Percentiles rank a stretch among this genome's conserved stretches.
Evolutionary conservation across 2,113 vertebrate genomes (phyloP).

Genomic region (Oreochromis spilurus): DNA sequence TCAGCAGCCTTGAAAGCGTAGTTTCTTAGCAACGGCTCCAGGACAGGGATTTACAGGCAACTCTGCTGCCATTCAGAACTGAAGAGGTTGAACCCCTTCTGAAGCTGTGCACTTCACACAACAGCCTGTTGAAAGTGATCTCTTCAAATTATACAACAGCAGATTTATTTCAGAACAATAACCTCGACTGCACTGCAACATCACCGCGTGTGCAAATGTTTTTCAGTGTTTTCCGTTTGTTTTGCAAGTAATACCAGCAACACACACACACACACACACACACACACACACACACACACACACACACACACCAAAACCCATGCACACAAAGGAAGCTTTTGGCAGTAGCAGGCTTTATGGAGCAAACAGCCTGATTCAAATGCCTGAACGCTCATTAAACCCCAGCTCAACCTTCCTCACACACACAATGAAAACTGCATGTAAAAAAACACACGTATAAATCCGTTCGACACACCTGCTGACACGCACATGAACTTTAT

Average conservation of each 20-base stretch:
- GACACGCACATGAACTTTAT: background rate
- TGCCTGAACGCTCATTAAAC: slow-evolving; percentile 29
- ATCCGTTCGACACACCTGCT: background rate
- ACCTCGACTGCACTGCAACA: background rate
- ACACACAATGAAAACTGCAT: background rate
- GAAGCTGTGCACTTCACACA: slow-evolving; percentile 18
- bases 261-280: background rate
- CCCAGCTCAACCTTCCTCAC: background rate
- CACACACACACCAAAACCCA: background rate
- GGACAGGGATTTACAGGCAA: slow-evolving; percentile 11
- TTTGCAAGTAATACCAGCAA: background rate
- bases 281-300: background rate
- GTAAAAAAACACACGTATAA: background rate
- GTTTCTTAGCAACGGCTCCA: slow-evolving; percentile 45
- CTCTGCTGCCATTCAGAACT: slow-evolving; percentile 8
- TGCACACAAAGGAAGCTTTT: slow-evolving; percentile 1
- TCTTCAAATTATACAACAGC: slow-evolving; percentile 32
- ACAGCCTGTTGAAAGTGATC: slow-evolving; percentile 34
- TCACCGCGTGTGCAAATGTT: background rate
- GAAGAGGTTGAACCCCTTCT: slow-evolving; percentile 1
- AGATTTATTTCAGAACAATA: slow-evolving; percentile 28
- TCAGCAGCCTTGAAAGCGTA: slow-evolving; percentile 15
- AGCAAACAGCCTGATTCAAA: slow-evolving; percentile 23
- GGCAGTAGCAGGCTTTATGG: slow-evolving; percentile 18
- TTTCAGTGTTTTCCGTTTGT: background rate